These are phyloP conservation scores for Leucophora obtusa DNA, from an alignment of 2,888 invertebrate species.

Conservation along the genomic window DNA sequence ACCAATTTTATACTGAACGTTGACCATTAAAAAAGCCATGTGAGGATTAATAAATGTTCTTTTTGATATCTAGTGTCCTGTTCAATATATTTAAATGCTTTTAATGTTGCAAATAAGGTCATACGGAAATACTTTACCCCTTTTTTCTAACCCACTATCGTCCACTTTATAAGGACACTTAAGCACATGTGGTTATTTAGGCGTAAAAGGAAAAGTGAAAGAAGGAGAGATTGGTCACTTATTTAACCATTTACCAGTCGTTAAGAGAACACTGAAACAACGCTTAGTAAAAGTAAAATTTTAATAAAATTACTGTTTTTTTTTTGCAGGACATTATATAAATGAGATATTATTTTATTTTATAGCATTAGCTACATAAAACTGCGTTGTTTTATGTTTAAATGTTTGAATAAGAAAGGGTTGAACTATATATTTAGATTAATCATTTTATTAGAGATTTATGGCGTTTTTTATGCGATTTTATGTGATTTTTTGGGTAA, in stretches of 20 bases:
- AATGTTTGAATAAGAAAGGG: slow-evolving; percentile 28
- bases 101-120: slow-evolving; percentile 32
- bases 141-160: slow-evolving; percentile 28
- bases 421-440: slow-evolving; percentile 36
- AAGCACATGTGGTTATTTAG: slow-evolving; percentile 51
- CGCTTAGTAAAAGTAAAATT: slow-evolving; percentile 1
- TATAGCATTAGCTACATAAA: not conserved
- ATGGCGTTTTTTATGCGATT: slow-evolving; percentile 51
- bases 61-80: not conserved
- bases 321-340: slow-evolving; percentile 27
- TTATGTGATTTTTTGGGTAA: slow-evolving; percentile 39
- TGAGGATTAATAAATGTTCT: no score
- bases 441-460: slow-evolving; percentile 54
- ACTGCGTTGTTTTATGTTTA: slow-evolving; percentile 32
- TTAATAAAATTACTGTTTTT: slow-evolving; percentile 31
- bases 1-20: no score
- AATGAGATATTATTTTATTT: slow-evolving; percentile 38
- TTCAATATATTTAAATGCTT: not conserved
- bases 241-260: slow-evolving; percentile 49
- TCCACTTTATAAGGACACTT: slow-evolving; percentile 46
- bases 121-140: slow-evolving; percentile 22
- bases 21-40: no score
- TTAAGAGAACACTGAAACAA: slow-evolving; percentile 37
- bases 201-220: slow-evolving; percentile 19
- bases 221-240: slow-evolving; percentile 50